A percentile compares a stretch with the other conserved stretches of the same genome.
Conservation (phyloP, 2,113 vertebrate genomes). For the Siniperca knerii region DNA sequence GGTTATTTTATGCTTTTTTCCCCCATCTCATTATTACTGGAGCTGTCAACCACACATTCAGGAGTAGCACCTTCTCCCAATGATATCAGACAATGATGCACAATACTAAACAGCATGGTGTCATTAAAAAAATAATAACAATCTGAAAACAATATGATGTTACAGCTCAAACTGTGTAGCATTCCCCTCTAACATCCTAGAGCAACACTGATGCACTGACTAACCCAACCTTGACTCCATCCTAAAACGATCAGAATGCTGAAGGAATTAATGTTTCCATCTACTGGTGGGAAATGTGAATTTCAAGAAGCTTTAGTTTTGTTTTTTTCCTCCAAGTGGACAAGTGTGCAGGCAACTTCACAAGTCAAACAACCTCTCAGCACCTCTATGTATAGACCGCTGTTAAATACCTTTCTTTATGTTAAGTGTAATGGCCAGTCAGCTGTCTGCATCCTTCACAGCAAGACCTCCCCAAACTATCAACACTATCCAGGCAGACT, state of each 20-base stretch:
- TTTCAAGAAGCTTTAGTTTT: slow-evolving; percentile 38
- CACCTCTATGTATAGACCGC: slow-evolving; percentile 76
- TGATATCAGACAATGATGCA: neutral
- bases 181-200: neutral
- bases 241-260: slow-evolving; percentile 41
- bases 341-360: slow-evolving; percentile 57
- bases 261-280: slow-evolving; percentile 81
- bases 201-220: neutral
- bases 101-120: neutral
- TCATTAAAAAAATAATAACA: neutral
- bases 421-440: slow-evolving; percentile 61
- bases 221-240: slow-evolving; percentile 29
- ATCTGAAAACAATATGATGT: neutral
- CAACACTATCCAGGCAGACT: slow-evolving; percentile 38
- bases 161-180: slow-evolving; percentile 7
- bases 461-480: slow-evolving; percentile 35
- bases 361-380: slow-evolving; percentile 69
- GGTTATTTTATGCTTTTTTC: neutral
- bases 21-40: neutral
- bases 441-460: slow-evolving; percentile 80
- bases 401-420: slow-evolving; percentile 73
- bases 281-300: slow-evolving; percentile 77
- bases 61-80: neutral
- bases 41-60: slow-evolving; percentile 2
- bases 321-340: slow-evolving; percentile 11